A percentile compares a stretch with the other conserved stretches of the same genome.
phyloP scores from a whole-genome alignment of 2,113 vertebrate species.

The Mystacornis crossleyi region DNA sequence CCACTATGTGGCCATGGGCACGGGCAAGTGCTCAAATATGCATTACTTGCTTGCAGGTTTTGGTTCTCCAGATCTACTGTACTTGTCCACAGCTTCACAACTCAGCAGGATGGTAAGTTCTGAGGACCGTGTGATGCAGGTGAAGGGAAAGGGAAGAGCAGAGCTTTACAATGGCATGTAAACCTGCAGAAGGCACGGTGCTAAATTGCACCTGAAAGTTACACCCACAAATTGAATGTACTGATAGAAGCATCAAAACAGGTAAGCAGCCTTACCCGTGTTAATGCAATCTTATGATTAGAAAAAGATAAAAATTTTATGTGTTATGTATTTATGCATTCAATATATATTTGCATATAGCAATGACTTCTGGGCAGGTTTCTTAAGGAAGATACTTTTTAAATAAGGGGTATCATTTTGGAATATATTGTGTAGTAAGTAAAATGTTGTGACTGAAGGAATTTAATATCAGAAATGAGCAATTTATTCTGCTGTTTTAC shows the following conservation, averaged over 20 bases:
- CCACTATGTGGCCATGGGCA: background rate
- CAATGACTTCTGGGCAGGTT: background rate
- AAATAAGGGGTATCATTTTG: background rate
- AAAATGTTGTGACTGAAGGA: background rate
- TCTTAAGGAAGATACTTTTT: background rate
- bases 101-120: background rate
- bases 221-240: background rate
- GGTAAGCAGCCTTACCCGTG: background rate
- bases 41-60: background rate
- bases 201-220: background rate
- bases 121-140: background rate
- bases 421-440: background rate
- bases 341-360: background rate
- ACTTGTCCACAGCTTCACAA: background rate
- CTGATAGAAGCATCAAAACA: background rate
- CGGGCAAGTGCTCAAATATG: background rate
- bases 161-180: rapidly evolving
- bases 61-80: background rate
- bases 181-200: background rate
- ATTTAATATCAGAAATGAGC: background rate
- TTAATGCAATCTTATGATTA: background rate
- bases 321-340: background rate
- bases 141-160: background rate
- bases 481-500: background rate
- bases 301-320: background rate